phyloP scores from a whole-genome alignment of 1,140 invertebrate genomes.

The Brachionus calyciflorus region DNA sequence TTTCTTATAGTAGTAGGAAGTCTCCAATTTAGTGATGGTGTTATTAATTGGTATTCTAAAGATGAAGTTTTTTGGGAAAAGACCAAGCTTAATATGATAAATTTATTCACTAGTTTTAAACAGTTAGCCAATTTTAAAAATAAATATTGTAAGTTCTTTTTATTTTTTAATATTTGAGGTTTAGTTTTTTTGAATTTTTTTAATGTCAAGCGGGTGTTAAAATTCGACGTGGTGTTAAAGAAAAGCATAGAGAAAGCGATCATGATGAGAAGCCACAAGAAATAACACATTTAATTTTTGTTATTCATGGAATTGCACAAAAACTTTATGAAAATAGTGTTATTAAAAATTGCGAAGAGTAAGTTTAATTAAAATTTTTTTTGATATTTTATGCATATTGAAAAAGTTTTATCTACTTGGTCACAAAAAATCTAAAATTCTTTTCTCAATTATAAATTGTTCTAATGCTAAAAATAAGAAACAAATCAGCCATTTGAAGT shows the following conservation, averaged over 20 bases:
- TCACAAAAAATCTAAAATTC: too few relatives aligned
- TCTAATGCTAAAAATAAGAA: too few relatives aligned
- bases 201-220: constrained; percentile 9
- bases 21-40: constrained; percentile 10
- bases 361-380: constrained; percentile 53
- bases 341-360: constrained; percentile 70
- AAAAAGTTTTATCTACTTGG: too few relatives aligned
- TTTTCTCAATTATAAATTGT: too few relatives aligned
- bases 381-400: too few relatives aligned
- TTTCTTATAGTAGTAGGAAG: neutral
- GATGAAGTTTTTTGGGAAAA: constrained; percentile 44
- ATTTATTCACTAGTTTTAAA: neutral
- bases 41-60: constrained; percentile 33
- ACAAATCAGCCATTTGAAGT: too few relatives aligned
- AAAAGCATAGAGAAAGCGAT: constrained; percentile 46
- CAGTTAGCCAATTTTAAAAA: constrained; percentile 45
- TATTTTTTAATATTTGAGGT: constrained; percentile 51
- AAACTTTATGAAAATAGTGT: constrained; percentile 73
- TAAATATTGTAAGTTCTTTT: constrained; percentile 63
- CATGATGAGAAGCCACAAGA: constrained; percentile 69
- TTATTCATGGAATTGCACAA: constrained; percentile 74
- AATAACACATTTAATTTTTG: constrained; percentile 73
- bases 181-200: constrained; percentile 3
- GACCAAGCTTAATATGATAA: neutral
- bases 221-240: constrained; percentile 47